Conservation (phyloP, 2,113 vertebrate species). For the Macroglossus sobrinus region DNA sequence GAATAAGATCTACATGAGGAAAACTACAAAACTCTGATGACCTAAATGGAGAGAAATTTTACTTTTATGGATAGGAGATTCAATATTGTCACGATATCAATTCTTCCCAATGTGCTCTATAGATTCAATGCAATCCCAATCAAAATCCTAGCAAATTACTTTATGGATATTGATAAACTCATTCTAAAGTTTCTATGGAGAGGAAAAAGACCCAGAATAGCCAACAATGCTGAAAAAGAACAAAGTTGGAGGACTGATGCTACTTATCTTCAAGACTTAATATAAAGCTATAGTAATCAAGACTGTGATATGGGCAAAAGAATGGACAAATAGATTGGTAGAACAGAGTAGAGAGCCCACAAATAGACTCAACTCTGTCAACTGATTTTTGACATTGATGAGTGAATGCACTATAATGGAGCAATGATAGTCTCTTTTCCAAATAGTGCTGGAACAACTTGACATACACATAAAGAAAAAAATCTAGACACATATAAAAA, state of each 20-base stretch:
- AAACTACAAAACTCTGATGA: background rate
- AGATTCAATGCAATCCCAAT: background rate
- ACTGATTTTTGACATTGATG: background rate
- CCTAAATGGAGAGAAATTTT: background rate
- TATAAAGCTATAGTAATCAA: background rate
- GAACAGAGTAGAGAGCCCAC: background rate
- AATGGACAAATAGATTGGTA: background rate
- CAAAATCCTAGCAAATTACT: background rate
- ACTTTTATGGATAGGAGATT: background rate
- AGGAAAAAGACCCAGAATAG: background rate
- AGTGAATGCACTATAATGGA: background rate
- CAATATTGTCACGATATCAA: background rate
- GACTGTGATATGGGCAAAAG: background rate
- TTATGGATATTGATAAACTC: background rate
- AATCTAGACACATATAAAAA: background rate
- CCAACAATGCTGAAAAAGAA: background rate
- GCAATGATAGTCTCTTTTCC: background rate
- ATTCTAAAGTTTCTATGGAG: background rate
- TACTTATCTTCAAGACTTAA: background rate
- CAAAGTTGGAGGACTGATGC: background rate
- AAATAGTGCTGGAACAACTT: background rate
- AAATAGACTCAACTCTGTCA: background rate
- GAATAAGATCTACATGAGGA: background rate
- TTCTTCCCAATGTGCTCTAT: background rate
- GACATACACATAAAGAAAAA: background rate